Evolutionary conservation across 2,797 vertebrate genomes (phyloP), one percentile per base, ranked within the genome.

Genomic region (Crypturellus tataupa): DNA sequence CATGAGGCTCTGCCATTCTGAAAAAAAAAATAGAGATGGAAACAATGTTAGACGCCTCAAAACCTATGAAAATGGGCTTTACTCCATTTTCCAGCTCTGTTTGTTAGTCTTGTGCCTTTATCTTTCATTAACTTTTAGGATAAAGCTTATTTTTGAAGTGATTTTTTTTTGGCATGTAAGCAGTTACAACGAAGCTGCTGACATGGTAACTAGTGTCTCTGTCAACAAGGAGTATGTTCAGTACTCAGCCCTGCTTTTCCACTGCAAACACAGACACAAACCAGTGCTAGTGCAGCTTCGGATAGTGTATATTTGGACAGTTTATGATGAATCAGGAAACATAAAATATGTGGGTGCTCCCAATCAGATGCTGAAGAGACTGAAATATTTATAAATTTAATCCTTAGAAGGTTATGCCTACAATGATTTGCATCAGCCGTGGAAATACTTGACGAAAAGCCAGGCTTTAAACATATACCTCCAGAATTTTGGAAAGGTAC

Each of bases 1-100:
- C 98, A 88, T 99, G 98, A 97, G 98, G 91, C 49, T 98, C 97
- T 63, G 98, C 97, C 98, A 98, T 98, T 94, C 98, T 98, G 84
- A 77, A 97, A 95, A 25, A 69, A 89, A 69, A 89, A 72, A 17
- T 13, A 85, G 33, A 87, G 78, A 79, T 0, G 47, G 59, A 89
- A 81, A 76, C 27, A 47, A 8, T 15, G 70, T 97, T 60, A 96
- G 31, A 76, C 5, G 3, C 29, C 64, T 72, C 25, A 56, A 56
- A n/a, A 56, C 31, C 55, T 20, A 56, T n/a, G 31, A 11, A 56
- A 56, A 56, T n/a, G 18, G 55, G 20, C 15, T 88, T 88, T 60
- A 59, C 17, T 24, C 69, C 60, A 14, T 39, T 14, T 23, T 55
- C 56, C 33, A 73, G n/a, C 75, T 92, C 69, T 70, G 37, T 39